Base-by-base conservation (phyloP, 2,888 invertebrate genomes). In the Xestia ashworthii region DNA sequence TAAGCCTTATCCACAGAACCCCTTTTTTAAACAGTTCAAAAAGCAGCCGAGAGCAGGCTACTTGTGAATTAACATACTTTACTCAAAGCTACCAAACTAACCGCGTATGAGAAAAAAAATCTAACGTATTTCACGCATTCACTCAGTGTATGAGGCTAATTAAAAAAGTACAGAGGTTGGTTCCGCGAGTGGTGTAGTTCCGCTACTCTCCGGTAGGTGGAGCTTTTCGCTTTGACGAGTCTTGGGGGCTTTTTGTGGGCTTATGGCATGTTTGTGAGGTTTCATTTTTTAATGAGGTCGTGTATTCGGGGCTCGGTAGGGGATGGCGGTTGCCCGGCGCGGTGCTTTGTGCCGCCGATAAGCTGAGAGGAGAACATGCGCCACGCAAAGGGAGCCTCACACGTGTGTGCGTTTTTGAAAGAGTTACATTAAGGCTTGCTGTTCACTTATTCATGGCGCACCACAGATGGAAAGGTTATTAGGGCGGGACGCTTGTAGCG, bases 221-320 rank as follows among this genome's bases (percentile, higher is more conserved):
- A 95, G 95, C 94, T 93, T 92, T 93, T 92, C 92, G 93, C 96
- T 96, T 96, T 96, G 96, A 96, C 92, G 92, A 92, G 90, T 90
- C 91, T 91, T 87, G 89, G 90, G 88, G 88, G 89, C 89, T 92
- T 94, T 90, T 94, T 94, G 92, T 92, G 87, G 91, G 92, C 90
- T 90, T 89, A 91, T 89, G 90, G 90, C 90, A 91, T 94, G 94
- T 94, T 93, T 94, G 93, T 93, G 89, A 88, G 91, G 93, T 92
- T 94, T 94, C 93, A 95, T 95, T 96, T 96, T 96, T 96, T 96
- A 96, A 96, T 96, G 96, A 96, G 96, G 95, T 93, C 95, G 95
- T 89, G 94, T 94, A 93, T 95, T 95, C 93, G 94, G 93, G 93
- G 88, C 91, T 92, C 90, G 88, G 88, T 84, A 87, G 90, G 90